phyloP scores from a whole-genome alignment of 2,113 vertebrate species.

The Zapus hudsonius region DNA sequence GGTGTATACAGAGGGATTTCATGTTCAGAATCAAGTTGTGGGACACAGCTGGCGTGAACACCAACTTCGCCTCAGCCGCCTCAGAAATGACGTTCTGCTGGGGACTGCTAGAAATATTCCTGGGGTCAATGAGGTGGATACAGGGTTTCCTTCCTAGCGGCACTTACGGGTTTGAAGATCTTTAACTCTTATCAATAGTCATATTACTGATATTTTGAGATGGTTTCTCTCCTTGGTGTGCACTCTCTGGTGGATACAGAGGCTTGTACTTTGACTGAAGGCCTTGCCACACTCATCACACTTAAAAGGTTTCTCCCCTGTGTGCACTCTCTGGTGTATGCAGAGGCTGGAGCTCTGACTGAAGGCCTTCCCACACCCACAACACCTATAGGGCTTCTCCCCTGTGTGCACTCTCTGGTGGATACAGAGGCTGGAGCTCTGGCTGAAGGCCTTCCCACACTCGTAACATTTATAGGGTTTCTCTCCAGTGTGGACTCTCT shows the following conservation, averaged over 20 bases:
- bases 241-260: conserved; percentile 81
- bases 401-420: conserved; percentile 80
- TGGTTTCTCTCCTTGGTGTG: conserved; percentile 81
- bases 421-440: conserved; percentile 78
- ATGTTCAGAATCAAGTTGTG: conserved; percentile 15
- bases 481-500: conserved; percentile 78
- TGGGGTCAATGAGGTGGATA: conserved; percentile 60
- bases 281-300: conserved; percentile 79
- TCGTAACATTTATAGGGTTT: conserved; percentile 80
- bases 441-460: conserved; percentile 83
- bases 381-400: conserved; percentile 82
- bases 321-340: conserved; percentile 81
- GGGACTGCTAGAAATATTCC: conserved; percentile 37
- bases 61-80: neutral
- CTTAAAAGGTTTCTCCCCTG: conserved; percentile 81
- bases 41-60: conserved; percentile 10
- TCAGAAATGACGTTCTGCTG: conserved; percentile 8
- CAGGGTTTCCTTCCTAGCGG: conserved; percentile 80
- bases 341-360: conserved; percentile 79
- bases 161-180: conserved; percentile 77
- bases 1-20: neutral
- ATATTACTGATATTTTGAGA: conserved; percentile 79
- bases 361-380: conserved; percentile 83
- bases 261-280: conserved; percentile 80
- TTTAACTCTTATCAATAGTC: conserved; percentile 34